A percentile compares a stretch with the other conserved stretches of the same genome.
Conservation (phyloP, 2,797 vertebrate genomes). For the Pantherophis vulpinus region DNA sequence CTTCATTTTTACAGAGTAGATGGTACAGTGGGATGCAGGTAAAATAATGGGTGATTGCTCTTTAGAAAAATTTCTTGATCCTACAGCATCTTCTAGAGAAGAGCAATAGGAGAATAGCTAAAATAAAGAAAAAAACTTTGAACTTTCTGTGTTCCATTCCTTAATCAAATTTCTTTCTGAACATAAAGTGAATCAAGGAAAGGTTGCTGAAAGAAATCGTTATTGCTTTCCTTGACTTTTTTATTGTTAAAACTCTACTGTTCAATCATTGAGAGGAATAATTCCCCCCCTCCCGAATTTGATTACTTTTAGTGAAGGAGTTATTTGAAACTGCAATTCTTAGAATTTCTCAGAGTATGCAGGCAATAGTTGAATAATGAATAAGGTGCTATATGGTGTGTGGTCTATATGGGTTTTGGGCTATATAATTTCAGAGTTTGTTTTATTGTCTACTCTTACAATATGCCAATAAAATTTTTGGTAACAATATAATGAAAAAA, state of each 20-base stretch:
- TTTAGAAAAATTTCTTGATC: neutral
- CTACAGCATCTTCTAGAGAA: slow-evolving; percentile 6
- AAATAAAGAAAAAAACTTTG: slow-evolving; percentile 37
- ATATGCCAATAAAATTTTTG: neutral
- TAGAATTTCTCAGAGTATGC: neutral
- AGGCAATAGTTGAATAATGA: neutral
- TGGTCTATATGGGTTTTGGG: neutral
- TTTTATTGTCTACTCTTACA: neutral
- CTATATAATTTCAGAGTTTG: neutral
- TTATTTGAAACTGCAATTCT: neutral
- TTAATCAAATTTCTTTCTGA: slow-evolving; percentile 30
- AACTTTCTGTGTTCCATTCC: slow-evolving; percentile 17
- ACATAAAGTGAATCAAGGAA: slow-evolving; percentile 24
- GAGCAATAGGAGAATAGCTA: slow-evolving; percentile 18
- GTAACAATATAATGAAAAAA: neutral
- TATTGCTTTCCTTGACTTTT: slow-evolving; percentile 23
- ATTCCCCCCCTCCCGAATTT: neutral
- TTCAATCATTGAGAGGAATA: neutral
- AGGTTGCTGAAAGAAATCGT: neutral
- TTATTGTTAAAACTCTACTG: neutral
- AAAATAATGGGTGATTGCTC: neutral
- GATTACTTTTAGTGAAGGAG: neutral
- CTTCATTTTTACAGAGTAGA: slow-evolving; percentile 23
- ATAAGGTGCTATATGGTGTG: neutral
- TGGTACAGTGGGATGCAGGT: neutral